Conservation (phyloP, 2,888 invertebrate species). For the Hirtodrosophila confusa region DNA sequence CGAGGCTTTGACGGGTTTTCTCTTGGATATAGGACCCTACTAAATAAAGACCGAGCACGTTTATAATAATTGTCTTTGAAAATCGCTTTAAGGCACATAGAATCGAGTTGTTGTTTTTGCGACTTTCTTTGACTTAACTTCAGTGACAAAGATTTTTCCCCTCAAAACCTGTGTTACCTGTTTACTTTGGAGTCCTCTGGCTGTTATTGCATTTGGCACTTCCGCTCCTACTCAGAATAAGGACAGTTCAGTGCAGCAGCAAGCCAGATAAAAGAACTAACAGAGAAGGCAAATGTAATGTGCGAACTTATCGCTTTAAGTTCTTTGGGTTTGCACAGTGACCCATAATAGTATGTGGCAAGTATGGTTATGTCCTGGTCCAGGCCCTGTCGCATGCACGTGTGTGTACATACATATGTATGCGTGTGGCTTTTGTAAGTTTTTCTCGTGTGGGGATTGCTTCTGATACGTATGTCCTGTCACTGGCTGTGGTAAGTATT, state of each 20-base stretch:
- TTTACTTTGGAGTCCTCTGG: not conserved
- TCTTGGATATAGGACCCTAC: no score
- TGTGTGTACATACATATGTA: slow-evolving; percentile 1
- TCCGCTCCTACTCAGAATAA: slow-evolving; percentile 12
- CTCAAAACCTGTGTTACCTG: slow-evolving; percentile 4
- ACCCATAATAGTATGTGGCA: slow-evolving; percentile 14
- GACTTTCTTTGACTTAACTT: slow-evolving; percentile 7
- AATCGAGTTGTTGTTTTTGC: no score
- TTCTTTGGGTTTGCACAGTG: slow-evolving; percentile 1
- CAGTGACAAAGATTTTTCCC: slow-evolving; percentile 14
- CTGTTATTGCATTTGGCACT: slow-evolving; percentile 8
- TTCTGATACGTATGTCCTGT: slow-evolving; percentile 21
- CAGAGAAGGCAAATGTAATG: slow-evolving; percentile 8
- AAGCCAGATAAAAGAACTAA: slow-evolving; percentile 1
- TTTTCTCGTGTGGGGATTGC: slow-evolving; percentile 22
- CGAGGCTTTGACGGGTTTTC: no score
- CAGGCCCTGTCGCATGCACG: not conserved
- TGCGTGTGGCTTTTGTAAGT: slow-evolving; percentile 9
- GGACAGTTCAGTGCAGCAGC: not conserved
- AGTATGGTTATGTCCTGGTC: slow-evolving; percentile 7
- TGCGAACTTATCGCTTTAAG: slow-evolving; percentile 4
- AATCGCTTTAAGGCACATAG: no score
- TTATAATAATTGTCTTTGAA: no score
- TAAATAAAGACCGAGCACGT: no score
- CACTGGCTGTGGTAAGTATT: slow-evolving; percentile 20